Percentiles rank a stretch among this genome's conserved stretches.
Evolutionary conservation across 2,888 invertebrate genomes (phyloP).

Genomic region (Siphlonurus alternatus): DNA sequence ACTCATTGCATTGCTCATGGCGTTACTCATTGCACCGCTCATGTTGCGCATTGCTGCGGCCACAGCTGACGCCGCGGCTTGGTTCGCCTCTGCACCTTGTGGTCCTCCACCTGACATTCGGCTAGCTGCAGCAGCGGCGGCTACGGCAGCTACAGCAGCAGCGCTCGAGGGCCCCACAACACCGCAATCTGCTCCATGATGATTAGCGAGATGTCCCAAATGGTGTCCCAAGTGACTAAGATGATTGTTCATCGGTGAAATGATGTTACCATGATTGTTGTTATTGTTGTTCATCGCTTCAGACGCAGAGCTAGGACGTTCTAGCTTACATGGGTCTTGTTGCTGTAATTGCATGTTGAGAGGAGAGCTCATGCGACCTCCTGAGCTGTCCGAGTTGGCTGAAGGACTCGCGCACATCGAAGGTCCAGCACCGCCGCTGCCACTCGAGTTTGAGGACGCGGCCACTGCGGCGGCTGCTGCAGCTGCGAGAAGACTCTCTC

Average conservation of each 20-base stretch:
- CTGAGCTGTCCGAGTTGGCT: conserved; percentile 73
- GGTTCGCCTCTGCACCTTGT: conserved; percentile 10
- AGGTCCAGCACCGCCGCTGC: conserved; percentile 7
- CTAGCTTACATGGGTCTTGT: neutral
- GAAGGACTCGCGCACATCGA: conserved; percentile 62
- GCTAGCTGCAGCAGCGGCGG: conserved; percentile 30
- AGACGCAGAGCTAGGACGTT: conserved; percentile 12
- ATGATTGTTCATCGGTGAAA: neutral
- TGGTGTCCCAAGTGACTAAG: neutral
- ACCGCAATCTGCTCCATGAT: neutral
- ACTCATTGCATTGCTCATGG: conserved; percentile 18
- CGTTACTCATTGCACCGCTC: conserved; percentile 28
- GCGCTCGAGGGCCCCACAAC: neutral
- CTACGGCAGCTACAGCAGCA: conserved; percentile 3
- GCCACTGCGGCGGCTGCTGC: conserved; percentile 20
- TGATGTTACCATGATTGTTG: conserved; percentile 10
- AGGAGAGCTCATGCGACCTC: conserved; percentile 48
- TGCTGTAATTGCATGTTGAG: neutral
- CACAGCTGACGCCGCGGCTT: conserved; percentile 23
- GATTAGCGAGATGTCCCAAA: neutral
- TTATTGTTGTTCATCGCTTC: conserved; percentile 16
- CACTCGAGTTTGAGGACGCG: conserved; percentile 27
- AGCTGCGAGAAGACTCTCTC: conserved; percentile 48
- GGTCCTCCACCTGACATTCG: conserved; percentile 21
- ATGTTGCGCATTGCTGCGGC: conserved; percentile 29